Conservation (phyloP, 2,888 invertebrate genomes). For the Sinohyriopsis cumingii region DNA sequence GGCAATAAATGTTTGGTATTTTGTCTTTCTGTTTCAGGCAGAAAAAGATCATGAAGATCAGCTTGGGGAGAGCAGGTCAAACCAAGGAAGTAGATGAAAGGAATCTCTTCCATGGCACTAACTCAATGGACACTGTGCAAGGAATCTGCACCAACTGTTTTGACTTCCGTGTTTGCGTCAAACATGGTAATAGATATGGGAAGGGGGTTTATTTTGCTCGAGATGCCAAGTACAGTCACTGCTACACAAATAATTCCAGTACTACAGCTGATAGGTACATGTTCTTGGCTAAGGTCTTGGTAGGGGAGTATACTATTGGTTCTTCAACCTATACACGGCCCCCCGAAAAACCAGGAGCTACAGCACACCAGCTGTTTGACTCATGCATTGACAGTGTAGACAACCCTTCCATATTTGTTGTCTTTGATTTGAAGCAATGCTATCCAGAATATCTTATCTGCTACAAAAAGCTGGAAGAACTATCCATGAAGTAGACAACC, state of each 20-base stretch:
- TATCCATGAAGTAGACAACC: too few relatives aligned
- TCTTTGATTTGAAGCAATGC: conserved; percentile 51
- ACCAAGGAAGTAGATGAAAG: conserved; percentile 23
- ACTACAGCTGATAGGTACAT: conserved; percentile 31
- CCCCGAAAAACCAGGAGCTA: conserved; percentile 33
- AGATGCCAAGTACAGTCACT: conserved; percentile 44
- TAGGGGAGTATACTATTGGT: conserved; percentile 51
- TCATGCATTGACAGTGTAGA: conserved; percentile 51
- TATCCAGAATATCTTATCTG: conserved; percentile 58
- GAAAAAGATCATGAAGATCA: conserved; percentile 23
- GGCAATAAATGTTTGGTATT: too few relatives aligned
- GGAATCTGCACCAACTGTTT: conserved; percentile 53
- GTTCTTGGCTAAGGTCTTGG: conserved; percentile 53
- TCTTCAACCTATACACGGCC: conserved; percentile 30
- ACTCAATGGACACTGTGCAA: conserved; percentile 36
- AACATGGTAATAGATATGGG: conserved; percentile 52
- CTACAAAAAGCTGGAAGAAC: conserved; percentile 12
- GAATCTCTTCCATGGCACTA: conserved; percentile 54
- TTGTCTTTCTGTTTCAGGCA: conserved; percentile 12
- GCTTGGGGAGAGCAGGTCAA: conserved; percentile 10
- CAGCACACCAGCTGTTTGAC: conserved; percentile 44
- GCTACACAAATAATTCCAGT: conserved; percentile 21
- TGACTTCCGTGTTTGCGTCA: conserved; percentile 50
- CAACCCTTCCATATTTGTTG: conserved; percentile 49
- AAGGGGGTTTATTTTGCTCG: conserved; percentile 52